phyloP scores from a whole-genome alignment of 2,113 vertebrate genomes.

The Perca fluviatilis region DNA sequence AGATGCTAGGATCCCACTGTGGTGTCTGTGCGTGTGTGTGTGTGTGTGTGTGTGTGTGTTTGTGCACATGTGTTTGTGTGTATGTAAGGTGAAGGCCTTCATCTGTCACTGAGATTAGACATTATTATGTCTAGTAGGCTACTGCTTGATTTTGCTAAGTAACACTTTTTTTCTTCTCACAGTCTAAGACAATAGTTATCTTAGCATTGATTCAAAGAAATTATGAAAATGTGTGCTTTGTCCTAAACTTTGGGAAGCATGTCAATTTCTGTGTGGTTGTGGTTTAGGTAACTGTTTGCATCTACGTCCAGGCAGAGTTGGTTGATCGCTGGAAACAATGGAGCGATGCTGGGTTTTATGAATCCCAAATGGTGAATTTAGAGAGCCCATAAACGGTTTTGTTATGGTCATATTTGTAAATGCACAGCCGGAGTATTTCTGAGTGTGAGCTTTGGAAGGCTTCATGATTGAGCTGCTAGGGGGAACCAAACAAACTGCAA shows the following conservation, averaged over 20 bases:
- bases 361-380: slow-evolving; percentile 61
- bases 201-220: background rate
- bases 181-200: background rate
- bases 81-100: slow-evolving; percentile 44
- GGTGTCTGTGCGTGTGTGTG: slow-evolving; percentile 52
- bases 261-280: slow-evolving; percentile 16
- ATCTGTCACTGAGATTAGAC: slow-evolving; percentile 35
- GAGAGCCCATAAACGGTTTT: slow-evolving; percentile 57
- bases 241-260: slow-evolving; percentile 17
- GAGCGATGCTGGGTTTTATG: slow-evolving; percentile 52
- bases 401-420: slow-evolving; percentile 66
- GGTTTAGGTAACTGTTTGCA: slow-evolving; percentile 33
- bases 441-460: slow-evolving; percentile 45
- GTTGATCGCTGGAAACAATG: slow-evolving; percentile 46
- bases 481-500: slow-evolving; percentile 63
- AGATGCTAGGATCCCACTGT: slow-evolving; percentile 78
- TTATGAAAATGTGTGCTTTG: slow-evolving; percentile 24
- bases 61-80: slow-evolving; percentile 18
- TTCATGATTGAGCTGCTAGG: slow-evolving; percentile 45
- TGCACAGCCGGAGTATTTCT: slow-evolving; percentile 58
- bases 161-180: background rate
- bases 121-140: no score
- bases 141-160: slow-evolving; percentile 27
- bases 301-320: slow-evolving; percentile 38
- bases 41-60: slow-evolving; percentile 24